A percentile compares a stretch with the other conserved stretches of the same genome.
Evolutionary conservation across 2,113 vertebrate genomes (phyloP).

Genomic region (Takifugu flavidus): DNA sequence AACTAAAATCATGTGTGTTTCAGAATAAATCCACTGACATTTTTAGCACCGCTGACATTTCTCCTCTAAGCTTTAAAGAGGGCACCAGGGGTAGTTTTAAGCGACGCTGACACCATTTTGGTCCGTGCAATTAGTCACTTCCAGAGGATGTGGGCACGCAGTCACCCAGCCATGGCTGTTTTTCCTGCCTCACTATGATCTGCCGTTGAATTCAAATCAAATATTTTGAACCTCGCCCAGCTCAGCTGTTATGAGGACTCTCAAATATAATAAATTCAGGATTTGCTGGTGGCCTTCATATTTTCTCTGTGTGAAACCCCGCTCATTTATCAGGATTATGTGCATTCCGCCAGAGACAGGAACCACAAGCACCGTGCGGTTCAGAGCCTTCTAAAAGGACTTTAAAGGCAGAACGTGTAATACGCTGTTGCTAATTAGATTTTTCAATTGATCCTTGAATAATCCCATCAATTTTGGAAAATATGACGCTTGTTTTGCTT

Average conservation of each 20-base stretch:
- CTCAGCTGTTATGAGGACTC: slow-evolving; percentile 65
- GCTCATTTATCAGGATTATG: slow-evolving; percentile 79
- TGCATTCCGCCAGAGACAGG: slow-evolving; percentile 76
- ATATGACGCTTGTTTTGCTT: slow-evolving; percentile 56
- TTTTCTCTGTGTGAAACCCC: slow-evolving; percentile 68
- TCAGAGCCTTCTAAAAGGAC: slow-evolving; percentile 66
- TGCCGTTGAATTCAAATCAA: slow-evolving; percentile 71
- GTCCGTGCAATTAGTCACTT: slow-evolving; percentile 58
- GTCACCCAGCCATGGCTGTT: slow-evolving; percentile 45
- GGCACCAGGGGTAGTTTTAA: slow-evolving; percentile 25
- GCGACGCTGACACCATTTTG: slow-evolving; percentile 33
- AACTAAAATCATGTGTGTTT: no score
- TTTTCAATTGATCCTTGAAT: slow-evolving; percentile 71
- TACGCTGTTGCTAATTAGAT: slow-evolving; percentile 74
- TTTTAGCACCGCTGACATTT: slow-evolving; percentile 5
- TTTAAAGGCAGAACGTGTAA: slow-evolving; percentile 75
- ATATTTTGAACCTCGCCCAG: slow-evolving; percentile 68
- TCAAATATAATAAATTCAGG: slow-evolving; percentile 75
- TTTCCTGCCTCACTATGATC: slow-evolving; percentile 63
- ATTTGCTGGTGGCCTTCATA: slow-evolving; percentile 70
- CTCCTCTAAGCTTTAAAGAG: slow-evolving; percentile 32
- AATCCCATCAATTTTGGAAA: slow-evolving; percentile 64
- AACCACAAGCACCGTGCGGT: slow-evolving; percentile 67
- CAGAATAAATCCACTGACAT: no score
- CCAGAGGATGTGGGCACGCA: slow-evolving; percentile 37